Percentiles rank a stretch among this genome's conserved stretches.
phyloP scores from a whole-genome alignment of 2,113 vertebrate genomes.

The Crotalus tigris region DNA sequence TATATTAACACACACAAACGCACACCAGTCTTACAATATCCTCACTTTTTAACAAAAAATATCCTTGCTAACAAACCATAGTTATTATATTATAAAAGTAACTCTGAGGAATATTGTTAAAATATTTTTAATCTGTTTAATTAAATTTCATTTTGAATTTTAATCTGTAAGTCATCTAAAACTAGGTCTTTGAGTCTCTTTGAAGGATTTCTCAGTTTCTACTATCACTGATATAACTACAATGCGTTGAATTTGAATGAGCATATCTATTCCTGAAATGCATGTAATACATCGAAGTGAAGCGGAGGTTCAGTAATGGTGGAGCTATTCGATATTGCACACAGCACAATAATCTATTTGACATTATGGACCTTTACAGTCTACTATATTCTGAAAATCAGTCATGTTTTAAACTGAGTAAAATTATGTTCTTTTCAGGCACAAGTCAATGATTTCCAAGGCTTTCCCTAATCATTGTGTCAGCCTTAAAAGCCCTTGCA shows the following conservation, averaged over 20 bases:
- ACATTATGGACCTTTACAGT: constrained; percentile 11
- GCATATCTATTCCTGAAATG: neutral
- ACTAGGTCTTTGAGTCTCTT: neutral
- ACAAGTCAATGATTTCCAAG: constrained; percentile 8
- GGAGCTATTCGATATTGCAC: neutral
- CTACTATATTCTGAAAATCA: constrained; percentile 1
- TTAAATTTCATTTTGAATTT: neutral
- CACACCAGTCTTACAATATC: neutral
- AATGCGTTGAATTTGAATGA: neutral
- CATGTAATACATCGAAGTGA: neutral
- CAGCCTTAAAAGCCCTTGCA: neutral
- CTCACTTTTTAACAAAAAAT: neutral
- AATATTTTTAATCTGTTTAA: neutral
- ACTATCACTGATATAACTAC: neutral
- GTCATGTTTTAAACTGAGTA: constrained; percentile 22
- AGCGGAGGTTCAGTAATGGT: neutral
- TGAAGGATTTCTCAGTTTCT: neutral
- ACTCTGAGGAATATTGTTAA: neutral
- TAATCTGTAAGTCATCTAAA: neutral
- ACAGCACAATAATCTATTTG: constrained; percentile 9
- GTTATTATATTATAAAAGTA: neutral
- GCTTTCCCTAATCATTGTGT: constrained; percentile 14
- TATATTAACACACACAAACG: neutral
- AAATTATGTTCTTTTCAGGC: constrained; percentile 27
- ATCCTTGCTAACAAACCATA: neutral